phyloP scores from a whole-genome alignment of 2,113 vertebrate species.

The Triplophysa tibetana region DNA sequence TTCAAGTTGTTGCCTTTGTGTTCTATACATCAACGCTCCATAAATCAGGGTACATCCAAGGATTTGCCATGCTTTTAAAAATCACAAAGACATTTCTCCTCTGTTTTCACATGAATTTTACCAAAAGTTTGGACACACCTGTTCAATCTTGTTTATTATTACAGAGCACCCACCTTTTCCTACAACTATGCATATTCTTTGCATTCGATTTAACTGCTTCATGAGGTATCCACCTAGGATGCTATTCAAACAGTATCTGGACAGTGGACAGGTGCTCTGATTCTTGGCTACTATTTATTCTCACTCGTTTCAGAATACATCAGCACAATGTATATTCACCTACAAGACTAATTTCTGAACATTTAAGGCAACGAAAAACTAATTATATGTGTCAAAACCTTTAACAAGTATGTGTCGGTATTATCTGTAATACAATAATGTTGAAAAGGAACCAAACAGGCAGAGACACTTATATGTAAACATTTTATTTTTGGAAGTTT shows the following conservation, averaged over 20 bases:
- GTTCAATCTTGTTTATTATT: background rate
- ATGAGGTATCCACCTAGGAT: no score
- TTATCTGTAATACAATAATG: background rate
- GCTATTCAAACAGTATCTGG: no score
- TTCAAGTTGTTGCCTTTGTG: background rate
- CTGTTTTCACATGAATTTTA: background rate
- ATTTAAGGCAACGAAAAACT: no score
- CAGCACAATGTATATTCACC: no score
- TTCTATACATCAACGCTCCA: background rate
- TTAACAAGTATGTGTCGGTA: background rate
- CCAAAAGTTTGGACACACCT: background rate
- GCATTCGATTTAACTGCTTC: no score
- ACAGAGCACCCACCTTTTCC: no score
- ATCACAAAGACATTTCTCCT: background rate
- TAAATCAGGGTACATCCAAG: background rate
- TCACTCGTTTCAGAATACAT: no score
- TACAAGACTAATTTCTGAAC: no score
- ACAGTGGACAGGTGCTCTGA: no score
- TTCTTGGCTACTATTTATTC: no score
- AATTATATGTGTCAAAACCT: background rate
- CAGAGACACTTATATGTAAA: slow-evolving; percentile 26
- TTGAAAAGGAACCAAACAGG: background rate
- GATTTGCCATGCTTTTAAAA: background rate
- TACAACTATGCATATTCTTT: no score
- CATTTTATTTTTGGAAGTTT: slow-evolving; percentile 47